Percentiles rank a stretch among this genome's conserved stretches.
phyloP scores from a whole-genome alignment of 1,140 invertebrate species.

The Lucilia cuprina region DNA sequence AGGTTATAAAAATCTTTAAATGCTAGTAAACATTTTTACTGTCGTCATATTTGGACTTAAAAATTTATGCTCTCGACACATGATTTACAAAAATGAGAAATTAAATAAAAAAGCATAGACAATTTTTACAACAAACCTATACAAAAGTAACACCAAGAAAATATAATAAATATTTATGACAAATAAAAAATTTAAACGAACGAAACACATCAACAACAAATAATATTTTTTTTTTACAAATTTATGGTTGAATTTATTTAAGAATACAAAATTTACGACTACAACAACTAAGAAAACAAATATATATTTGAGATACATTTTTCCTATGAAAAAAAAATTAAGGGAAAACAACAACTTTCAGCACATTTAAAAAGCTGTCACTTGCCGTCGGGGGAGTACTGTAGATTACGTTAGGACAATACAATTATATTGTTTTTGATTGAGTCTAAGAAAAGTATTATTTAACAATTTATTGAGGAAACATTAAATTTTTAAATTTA shows the following conservation, averaged over 20 bases:
- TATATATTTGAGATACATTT: not conserved
- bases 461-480: too few relatives aligned
- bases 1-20: not conserved
- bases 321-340: not conserved
- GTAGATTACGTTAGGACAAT: too few relatives aligned
- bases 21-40: not conserved
- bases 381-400: not conserved
- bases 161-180: slow-evolving; percentile 2
- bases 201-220: not conserved
- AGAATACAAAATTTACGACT: not conserved
- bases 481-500: too few relatives aligned
- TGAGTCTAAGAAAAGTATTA: too few relatives aligned
- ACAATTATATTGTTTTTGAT: too few relatives aligned
- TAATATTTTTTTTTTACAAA: not conserved
- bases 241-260: not conserved
- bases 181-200: not conserved
- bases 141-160: not conserved
- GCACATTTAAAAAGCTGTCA: not conserved
- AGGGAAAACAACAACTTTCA: not conserved
- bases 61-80: not conserved
- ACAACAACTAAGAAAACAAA: not conserved
- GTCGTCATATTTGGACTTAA: not conserved
- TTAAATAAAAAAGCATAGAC: too few relatives aligned
- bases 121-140: not conserved
- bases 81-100: not conserved